phyloP scores from a whole-genome alignment of 2,113 vertebrate genomes.

The Lagenorhynchus albirostris region DNA sequence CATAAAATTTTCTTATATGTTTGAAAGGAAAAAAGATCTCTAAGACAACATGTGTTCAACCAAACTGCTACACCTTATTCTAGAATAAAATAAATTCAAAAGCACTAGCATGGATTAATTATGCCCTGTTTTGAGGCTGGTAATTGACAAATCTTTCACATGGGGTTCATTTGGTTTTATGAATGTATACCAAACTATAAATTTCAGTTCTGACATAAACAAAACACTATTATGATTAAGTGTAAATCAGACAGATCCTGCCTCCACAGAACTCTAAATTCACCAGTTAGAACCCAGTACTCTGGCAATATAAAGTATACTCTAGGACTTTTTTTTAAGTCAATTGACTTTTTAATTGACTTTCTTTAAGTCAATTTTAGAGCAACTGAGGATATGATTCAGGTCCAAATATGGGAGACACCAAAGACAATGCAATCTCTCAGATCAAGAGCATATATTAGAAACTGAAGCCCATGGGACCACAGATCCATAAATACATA shows the following conservation, averaged over 20 bases:
- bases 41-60: not conserved
- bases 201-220: not conserved
- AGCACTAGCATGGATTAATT: not conserved
- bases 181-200: not conserved
- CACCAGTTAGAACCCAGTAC: not conserved
- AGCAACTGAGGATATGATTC: not conserved
- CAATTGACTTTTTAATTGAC: not conserved
- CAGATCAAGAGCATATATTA: not conserved
- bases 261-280: not conserved
- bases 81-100: not conserved
- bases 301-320: not conserved
- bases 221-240: not conserved
- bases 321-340: not conserved
- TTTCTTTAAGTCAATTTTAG: not conserved
- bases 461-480: not conserved
- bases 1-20: not conserved
- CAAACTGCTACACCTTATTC: not conserved
- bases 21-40: not conserved
- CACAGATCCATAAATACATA: not conserved
- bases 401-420: not conserved
- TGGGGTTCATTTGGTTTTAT: not conserved
- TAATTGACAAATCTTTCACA: not conserved
- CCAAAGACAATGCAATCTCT: not conserved
- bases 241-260: not conserved
- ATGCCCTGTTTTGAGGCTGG: not conserved